Percentiles rank a stretch among this genome's conserved stretches.
Evolutionary conservation across 2,797 vertebrate species (phyloP).

Genomic region (Tiaroga cobitis): DNA sequence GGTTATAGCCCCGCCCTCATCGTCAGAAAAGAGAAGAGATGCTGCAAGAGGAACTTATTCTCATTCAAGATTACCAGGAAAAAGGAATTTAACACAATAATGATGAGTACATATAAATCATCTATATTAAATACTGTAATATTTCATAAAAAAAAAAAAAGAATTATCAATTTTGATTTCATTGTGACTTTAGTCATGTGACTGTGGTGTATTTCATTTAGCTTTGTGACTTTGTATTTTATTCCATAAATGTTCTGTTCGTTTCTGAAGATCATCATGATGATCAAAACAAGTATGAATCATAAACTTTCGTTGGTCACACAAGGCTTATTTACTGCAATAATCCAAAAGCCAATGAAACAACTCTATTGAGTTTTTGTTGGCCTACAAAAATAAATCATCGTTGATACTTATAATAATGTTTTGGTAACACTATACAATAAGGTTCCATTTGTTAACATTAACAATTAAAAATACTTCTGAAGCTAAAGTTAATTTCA

Average conservation of each 20-base stretch:
- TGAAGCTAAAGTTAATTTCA: not conserved
- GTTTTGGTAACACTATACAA: too few species aligned
- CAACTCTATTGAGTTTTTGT: not conserved
- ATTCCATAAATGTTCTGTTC: not conserved
- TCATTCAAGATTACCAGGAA: too few species aligned
- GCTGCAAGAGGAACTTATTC: too few species aligned
- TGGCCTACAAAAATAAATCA: not conserved
- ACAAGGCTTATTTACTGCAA: not conserved
- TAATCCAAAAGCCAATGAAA: not conserved
- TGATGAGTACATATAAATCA: not conserved
- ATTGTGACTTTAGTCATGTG: not conserved
- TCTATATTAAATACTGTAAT: too few species aligned
- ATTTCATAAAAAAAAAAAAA: too few species aligned
- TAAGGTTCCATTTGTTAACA: not conserved
- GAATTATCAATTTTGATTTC: too few species aligned
- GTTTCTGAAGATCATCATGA: not conserved
- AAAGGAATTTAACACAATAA: not conserved
- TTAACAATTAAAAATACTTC: not conserved
- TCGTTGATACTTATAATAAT: not conserved
- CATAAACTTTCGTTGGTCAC: not conserved
- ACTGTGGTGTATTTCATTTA: not conserved
- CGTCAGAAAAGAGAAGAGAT: too few species aligned
- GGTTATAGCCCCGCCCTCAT: too few species aligned
- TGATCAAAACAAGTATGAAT: not conserved
- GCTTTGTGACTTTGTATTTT: not conserved